Evolutionary conservation across 1,140 invertebrate species (phyloP).

Genomic region (Anoplolepis gracilipes): DNA sequence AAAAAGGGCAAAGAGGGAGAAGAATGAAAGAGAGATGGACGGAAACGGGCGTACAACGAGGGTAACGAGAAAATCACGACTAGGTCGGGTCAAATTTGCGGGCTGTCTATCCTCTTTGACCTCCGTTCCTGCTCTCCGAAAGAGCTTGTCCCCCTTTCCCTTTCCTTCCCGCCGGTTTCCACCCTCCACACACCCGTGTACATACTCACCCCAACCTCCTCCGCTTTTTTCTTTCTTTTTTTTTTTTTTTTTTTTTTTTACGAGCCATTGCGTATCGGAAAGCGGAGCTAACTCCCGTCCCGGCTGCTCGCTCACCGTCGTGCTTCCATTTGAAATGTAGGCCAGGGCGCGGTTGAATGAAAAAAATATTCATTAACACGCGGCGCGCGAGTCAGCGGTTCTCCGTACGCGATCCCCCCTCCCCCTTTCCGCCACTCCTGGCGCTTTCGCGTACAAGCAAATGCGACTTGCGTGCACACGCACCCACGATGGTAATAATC

Average conservation of each 20-base stretch:
- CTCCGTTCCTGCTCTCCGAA: slow-evolving; percentile 30
- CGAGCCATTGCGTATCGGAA: slow-evolving; percentile 73
- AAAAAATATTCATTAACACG: slow-evolving; percentile 85
- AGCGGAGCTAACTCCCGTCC: slow-evolving; percentile 70
- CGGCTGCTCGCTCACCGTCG: slow-evolving; percentile 49
- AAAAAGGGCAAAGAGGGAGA: background rate
- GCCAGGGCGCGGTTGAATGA: slow-evolving; percentile 84
- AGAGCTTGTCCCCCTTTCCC: background rate
- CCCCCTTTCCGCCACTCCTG: background rate
- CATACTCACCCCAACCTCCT: background rate
- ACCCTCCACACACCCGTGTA: background rate
- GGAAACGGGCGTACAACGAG: slow-evolving; percentile 32
- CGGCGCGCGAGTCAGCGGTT: slow-evolving; percentile 76
- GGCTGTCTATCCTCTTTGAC: slow-evolving; percentile 60
- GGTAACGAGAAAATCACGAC: slow-evolving; percentile 61
- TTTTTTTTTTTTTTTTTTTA: slow-evolving; percentile 37
- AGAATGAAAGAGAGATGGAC: slow-evolving; percentile 1
- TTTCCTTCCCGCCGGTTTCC: background rate
- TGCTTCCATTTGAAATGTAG: slow-evolving; percentile 80
- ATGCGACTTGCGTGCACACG: no score
- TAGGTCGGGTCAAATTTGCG: slow-evolving; percentile 64
- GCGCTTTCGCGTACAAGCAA: background rate
- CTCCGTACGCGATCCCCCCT: slow-evolving; percentile 57
- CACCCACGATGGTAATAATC: background rate
- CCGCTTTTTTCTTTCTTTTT: background rate